Conservation (phyloP, 2,113 vertebrate genomes). For the Zingel zingel region DNA sequence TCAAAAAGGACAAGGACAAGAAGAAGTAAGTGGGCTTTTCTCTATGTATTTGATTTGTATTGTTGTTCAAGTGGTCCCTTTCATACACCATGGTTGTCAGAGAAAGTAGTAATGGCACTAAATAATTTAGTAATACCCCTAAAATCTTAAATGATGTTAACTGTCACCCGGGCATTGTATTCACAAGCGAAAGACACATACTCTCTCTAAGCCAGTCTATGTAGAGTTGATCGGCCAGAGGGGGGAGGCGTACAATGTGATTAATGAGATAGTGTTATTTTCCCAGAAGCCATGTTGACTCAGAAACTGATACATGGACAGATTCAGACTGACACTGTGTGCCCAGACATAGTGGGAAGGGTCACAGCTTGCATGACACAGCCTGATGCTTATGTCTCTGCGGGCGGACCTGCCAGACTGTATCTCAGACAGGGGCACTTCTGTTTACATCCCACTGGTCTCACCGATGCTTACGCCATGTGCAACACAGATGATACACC, state of each 20-base stretch:
- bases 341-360: slow-evolving; percentile 63
- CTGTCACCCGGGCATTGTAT: slow-evolving; percentile 28
- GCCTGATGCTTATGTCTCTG: slow-evolving; percentile 69
- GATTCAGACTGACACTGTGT: slow-evolving; percentile 72
- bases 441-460: slow-evolving; percentile 60
- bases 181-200: not conserved
- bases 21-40: slow-evolving; percentile 90
- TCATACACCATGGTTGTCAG: not conserved
- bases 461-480: slow-evolving; percentile 43
- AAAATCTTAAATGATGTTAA: slow-evolving; percentile 4
- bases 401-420: slow-evolving; percentile 74
- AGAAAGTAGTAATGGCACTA: not conserved
- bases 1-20: slow-evolving; percentile 96
- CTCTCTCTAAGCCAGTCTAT: slow-evolving; percentile 26
- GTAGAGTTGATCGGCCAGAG: slow-evolving; percentile 22
- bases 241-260: slow-evolving; percentile 34
- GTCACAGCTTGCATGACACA: slow-evolving; percentile 68
- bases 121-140: not conserved
- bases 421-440: slow-evolving; percentile 61
- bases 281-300: slow-evolving; percentile 68
- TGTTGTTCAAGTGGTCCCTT: not conserved
- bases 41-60: not conserved
- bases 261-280: slow-evolving; percentile 64
- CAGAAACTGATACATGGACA: slow-evolving; percentile 65
- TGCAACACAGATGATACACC: slow-evolving; percentile 52